Conservation (phyloP, 2,888 invertebrate species). For the Polydesmus complanatus region DNA sequence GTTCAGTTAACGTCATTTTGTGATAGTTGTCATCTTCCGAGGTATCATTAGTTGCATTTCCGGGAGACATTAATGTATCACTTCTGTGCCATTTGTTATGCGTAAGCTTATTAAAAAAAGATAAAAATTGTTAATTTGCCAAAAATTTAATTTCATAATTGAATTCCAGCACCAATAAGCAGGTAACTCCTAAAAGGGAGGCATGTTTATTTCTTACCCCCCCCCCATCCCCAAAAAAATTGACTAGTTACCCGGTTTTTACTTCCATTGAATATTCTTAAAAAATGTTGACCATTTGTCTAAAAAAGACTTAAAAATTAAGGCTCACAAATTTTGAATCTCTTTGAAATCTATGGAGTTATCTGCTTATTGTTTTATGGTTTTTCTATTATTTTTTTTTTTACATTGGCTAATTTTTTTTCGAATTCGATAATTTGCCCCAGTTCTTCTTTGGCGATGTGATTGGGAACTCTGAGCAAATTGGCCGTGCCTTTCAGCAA, state of each 20-base stretch:
- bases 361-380: neutral
- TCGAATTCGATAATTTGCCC: slow-evolving; percentile 16
- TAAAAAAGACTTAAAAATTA: no score
- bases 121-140: no score
- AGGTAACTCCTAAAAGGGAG: no score
- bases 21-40: slow-evolving; percentile 33
- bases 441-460: slow-evolving; percentile 13
- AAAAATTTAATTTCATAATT: no score
- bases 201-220: no score
- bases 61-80: neutral
- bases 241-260: no score
- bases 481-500: slow-evolving; percentile 16
- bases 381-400: neutral
- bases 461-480: slow-evolving; percentile 13
- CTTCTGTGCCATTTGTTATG: slow-evolving; percentile 16
- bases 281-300: no score
- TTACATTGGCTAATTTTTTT: slow-evolving; percentile 18
- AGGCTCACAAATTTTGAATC: no score
- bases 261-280: no score
- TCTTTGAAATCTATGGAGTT: no score
- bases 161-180: no score
- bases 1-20: slow-evolving; percentile 30
- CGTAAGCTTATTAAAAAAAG: slow-evolving; percentile 9
- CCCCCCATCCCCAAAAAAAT: no score
- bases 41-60: slow-evolving; percentile 25